Conservation (phyloP, 2,888 invertebrate species). For the Lasius platythorax region DNA sequence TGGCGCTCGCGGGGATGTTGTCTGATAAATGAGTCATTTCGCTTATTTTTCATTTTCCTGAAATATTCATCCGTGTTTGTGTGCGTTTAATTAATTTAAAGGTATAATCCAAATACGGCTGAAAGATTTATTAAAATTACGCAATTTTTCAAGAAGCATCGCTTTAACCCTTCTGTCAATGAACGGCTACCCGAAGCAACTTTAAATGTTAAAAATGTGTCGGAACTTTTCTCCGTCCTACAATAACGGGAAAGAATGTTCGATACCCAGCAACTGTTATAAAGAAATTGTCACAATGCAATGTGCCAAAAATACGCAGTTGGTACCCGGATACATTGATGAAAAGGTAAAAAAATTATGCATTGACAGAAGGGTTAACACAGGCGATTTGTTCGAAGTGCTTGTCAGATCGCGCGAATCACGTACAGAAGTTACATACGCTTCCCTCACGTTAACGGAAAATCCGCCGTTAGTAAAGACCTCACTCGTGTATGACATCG, state of each 20-base stretch:
- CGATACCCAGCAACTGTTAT: no score
- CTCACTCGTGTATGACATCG: constrained; percentile 43
- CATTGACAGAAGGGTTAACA: no score
- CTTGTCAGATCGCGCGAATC: constrained; percentile 25
- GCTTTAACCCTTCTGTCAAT: no score
- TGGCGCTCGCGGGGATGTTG: neutral
- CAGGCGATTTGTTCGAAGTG: neutral
- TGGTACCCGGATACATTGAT: no score
- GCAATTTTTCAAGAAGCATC: neutral
- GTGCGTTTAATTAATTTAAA: neutral
- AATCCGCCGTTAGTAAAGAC: constrained; percentile 42
- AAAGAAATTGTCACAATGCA: no score
- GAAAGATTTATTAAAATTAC: neutral
- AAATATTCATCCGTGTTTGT: neutral
- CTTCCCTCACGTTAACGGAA: constrained; percentile 20
- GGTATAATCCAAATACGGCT: no score
- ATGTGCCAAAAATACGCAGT: no score
- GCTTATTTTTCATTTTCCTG: neutral
- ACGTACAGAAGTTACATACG: neutral
- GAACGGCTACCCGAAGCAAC: no score
- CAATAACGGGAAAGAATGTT: no score
- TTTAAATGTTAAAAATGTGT: no score
- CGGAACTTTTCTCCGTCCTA: no score
- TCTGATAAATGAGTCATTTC: neutral
- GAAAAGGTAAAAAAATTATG: no score